Evolutionary conservation across 2,888 invertebrate species (phyloP).

Genomic region (Papilio protenor): DNA sequence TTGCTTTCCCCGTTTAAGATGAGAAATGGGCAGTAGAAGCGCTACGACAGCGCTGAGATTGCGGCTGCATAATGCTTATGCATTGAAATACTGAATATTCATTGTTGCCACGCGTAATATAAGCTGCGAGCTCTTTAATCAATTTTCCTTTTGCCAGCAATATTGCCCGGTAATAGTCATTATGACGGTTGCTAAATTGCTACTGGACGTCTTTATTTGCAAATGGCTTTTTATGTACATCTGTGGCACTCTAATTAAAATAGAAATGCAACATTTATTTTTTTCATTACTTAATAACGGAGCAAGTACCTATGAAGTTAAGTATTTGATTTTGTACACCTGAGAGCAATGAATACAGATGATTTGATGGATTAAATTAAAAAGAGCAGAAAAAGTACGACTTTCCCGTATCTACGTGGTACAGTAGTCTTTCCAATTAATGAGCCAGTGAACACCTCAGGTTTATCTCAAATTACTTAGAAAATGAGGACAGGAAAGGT

Average conservation of each 20-base stretch:
- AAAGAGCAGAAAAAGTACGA: neutral
- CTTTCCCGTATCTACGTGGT: neutral
- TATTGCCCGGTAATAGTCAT: conserved; percentile 55
- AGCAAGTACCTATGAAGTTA: neutral
- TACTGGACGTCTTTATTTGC: conserved; percentile 32
- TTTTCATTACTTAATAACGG: neutral
- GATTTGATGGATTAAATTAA: neutral
- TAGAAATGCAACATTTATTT: neutral
- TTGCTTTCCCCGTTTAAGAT: conserved; percentile 75
- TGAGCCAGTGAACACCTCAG: conserved; percentile 63
- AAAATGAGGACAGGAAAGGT: conserved; percentile 72
- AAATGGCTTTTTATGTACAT: conserved; percentile 17
- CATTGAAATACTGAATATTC: conserved; percentile 79
- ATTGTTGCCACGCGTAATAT: conserved; percentile 65
- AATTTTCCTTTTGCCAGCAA: conserved; percentile 65
- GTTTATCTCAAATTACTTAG: conserved; percentile 74
- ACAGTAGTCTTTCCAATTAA: conserved; percentile 3
- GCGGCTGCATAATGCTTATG: conserved; percentile 74
- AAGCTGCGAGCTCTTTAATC: conserved; percentile 71
- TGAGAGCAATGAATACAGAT: neutral
- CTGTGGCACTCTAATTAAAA: conserved; percentile 18
- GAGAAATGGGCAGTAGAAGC: conserved; percentile 77
- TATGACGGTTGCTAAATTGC: conserved; percentile 50
- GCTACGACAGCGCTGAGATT: conserved; percentile 74
- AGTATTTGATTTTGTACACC: neutral